Evolutionary conservation across 2,113 vertebrate genomes (phyloP).

Genomic region (Pionites leucogaster): DNA sequence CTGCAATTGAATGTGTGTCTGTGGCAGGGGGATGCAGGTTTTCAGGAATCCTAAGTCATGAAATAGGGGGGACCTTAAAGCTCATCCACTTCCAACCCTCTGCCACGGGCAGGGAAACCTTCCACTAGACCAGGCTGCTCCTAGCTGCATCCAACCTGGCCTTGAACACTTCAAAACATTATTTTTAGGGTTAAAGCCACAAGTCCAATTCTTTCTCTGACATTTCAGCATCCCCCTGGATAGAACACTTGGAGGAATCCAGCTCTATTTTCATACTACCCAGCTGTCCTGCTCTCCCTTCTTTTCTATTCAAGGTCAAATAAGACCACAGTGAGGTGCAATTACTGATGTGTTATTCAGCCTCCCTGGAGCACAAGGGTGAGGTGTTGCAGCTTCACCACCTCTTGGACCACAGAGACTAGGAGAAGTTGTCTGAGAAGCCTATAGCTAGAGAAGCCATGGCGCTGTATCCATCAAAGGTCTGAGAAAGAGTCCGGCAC

Average conservation of each 20-base stretch:
- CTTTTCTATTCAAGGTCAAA: accelerated
- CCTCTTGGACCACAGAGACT: background rate
- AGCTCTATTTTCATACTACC: background rate
- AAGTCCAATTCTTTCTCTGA: background rate
- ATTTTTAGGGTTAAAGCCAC: background rate
- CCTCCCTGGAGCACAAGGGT: accelerated
- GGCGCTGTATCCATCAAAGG: background rate
- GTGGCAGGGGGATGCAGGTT: background rate
- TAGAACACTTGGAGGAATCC: background rate
- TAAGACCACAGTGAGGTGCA: background rate
- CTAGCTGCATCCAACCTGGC: background rate
- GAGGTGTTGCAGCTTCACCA: background rate
- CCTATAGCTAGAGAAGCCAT: background rate
- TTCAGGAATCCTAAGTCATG: background rate
- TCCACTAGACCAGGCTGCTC: background rate
- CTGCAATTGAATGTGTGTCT: too few species aligned
- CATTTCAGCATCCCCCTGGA: background rate
- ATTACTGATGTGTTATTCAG: background rate
- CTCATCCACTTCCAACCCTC: background rate
- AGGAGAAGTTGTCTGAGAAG: background rate
- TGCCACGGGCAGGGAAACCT: background rate
- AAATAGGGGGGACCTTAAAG: background rate
- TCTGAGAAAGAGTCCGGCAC: background rate
- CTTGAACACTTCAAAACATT: background rate
- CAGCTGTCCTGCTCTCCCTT: background rate